Conservation (phyloP, 2,113 vertebrate species). For the Heterochromis multidens region DNA sequence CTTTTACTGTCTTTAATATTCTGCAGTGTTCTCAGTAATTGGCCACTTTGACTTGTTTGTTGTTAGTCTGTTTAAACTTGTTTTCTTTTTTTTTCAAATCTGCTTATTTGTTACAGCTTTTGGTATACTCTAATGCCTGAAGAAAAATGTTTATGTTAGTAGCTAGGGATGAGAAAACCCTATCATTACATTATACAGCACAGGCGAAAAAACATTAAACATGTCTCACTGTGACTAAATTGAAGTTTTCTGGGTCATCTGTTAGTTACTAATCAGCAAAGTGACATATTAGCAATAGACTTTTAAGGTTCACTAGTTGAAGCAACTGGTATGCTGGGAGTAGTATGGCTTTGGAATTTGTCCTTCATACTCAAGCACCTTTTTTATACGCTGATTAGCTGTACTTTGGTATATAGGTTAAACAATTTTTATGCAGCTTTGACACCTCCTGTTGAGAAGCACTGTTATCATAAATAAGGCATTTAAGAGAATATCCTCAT, state of each 20-base stretch:
- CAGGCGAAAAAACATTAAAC: constrained; percentile 6
- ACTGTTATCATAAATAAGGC: constrained; percentile 39
- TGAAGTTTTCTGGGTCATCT: not conserved
- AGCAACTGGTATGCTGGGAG: not conserved
- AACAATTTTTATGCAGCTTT: constrained; percentile 47
- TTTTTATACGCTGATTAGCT: not conserved
- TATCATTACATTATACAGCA: not conserved
- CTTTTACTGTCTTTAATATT: not conserved
- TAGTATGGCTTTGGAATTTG: not conserved
- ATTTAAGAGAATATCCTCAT: constrained; percentile 39
- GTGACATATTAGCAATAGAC: not conserved
- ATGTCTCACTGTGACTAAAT: not conserved
- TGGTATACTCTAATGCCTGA: not conserved
- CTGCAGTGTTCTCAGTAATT: not conserved
- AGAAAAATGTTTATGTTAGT: not conserved
- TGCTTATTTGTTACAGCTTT: not conserved
- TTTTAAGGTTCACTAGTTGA: not conserved
- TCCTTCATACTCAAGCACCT: not conserved
- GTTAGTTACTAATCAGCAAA: constrained; percentile 19
- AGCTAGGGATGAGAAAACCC: not conserved
- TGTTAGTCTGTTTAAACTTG: not conserved
- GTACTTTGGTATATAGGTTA: constrained; percentile 28
- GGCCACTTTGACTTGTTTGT: not conserved
- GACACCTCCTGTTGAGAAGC: constrained; percentile 18
- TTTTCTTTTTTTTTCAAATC: not conserved